Evolutionary conservation across 2,888 invertebrate genomes (phyloP).

Genomic region (Oithona nana): DNA sequence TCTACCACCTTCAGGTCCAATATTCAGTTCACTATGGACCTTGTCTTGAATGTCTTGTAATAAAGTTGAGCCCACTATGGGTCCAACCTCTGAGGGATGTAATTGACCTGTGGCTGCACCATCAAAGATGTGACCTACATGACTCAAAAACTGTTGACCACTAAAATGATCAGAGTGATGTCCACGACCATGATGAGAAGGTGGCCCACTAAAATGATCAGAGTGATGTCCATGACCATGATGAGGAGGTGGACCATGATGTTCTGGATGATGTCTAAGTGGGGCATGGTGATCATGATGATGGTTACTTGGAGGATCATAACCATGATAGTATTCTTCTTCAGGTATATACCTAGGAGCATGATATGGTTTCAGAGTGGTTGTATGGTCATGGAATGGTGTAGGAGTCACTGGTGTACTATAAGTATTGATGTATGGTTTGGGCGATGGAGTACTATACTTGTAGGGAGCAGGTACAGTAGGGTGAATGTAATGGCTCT

Average conservation of each 20-base stretch:
- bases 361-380: too few species aligned
- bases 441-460: too few species aligned
- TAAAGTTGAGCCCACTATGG: background rate
- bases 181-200: too few species aligned
- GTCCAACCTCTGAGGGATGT: background rate
- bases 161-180: too few species aligned
- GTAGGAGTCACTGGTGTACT: background rate
- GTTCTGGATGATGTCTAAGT: background rate
- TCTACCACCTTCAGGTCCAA: background rate
- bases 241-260: background rate
- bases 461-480: background rate
- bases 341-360: background rate
- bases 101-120: background rate
- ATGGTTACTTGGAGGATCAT: too few species aligned
- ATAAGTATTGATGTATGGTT: background rate
- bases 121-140: background rate
- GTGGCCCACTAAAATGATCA: too few species aligned
- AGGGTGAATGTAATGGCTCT: background rate
- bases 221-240: too few species aligned
- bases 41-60: background rate
- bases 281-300: background rate
- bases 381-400: too few species aligned
- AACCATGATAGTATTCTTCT: background rate
- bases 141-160: background rate
- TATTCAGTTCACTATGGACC: background rate